Percentiles rank a stretch among this genome's conserved stretches.
Conservation (phyloP, 2,113 vertebrate genomes). For the Dromaius novaehollandiae region DNA sequence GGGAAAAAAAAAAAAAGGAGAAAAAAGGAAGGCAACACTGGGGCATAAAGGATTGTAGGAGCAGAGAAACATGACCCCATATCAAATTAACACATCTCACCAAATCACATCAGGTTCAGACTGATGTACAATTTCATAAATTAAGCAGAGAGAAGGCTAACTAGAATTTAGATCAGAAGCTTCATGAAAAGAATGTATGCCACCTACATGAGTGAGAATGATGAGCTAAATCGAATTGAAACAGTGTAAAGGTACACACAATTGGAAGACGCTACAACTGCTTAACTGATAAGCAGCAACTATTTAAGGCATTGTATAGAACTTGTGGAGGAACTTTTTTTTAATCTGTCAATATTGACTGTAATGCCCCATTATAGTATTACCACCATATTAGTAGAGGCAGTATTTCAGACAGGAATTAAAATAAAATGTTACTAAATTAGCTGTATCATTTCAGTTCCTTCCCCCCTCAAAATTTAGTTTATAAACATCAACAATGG, state of each 20-base stretch:
- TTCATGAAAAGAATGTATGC: background rate
- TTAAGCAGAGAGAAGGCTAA: background rate
- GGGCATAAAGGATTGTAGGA: background rate
- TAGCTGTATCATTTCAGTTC: background rate
- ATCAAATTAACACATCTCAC: background rate
- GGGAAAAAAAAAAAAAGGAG: background rate
- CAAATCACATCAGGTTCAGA: background rate
- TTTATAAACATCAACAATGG: background rate
- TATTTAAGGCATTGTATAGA: background rate
- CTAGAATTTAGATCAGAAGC: background rate
- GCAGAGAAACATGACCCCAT: background rate
- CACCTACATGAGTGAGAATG: background rate
- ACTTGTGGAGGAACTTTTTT: background rate
- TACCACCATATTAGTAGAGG: background rate
- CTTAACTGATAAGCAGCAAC: background rate
- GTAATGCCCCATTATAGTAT: background rate
- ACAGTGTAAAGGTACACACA: background rate
- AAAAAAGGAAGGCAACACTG: background rate
- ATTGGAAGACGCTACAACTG: background rate
- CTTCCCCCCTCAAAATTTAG: background rate
- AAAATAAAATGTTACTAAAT: background rate
- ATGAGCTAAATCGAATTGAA: background rate
- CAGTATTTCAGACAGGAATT: background rate
- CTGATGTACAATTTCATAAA: background rate
- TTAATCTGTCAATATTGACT: background rate